phyloP scores from a whole-genome alignment of 2,888 invertebrate species.

The Trichopria drosophilae region DNA sequence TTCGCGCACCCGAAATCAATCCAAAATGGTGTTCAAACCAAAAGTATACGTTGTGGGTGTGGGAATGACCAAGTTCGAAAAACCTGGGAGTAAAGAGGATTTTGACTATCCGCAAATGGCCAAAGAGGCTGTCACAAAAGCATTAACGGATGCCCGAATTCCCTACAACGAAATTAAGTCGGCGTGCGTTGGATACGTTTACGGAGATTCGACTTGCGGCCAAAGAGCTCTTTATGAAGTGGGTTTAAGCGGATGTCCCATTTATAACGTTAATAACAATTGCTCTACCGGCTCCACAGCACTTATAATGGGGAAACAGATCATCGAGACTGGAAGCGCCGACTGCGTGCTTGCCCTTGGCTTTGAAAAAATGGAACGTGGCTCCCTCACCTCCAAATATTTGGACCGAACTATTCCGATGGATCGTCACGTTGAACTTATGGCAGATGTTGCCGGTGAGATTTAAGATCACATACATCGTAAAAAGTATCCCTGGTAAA shows the following conservation, averaged over 20 bases:
- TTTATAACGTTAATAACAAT: slow-evolving; percentile 98
- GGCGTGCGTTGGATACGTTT: slow-evolving; percentile 91
- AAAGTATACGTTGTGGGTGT: slow-evolving; percentile 90
- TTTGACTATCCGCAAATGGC: slow-evolving; percentile 95
- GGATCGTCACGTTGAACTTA: slow-evolving; percentile 82
- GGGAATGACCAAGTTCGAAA: slow-evolving; percentile 98
- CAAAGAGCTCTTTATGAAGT: slow-evolving; percentile 93
- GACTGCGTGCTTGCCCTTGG: slow-evolving; percentile 92
- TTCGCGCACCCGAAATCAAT: too few species aligned
- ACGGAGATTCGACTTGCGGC: slow-evolving; percentile 93
- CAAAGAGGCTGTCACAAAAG: slow-evolving; percentile 87
- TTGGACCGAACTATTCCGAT: slow-evolving; percentile 85
- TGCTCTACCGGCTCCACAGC: slow-evolving; percentile 97
- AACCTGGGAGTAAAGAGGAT: slow-evolving; percentile 79
- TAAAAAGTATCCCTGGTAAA: too few species aligned
- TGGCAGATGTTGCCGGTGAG: slow-evolving; percentile 78
- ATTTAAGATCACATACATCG: too few species aligned
- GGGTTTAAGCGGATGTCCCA: slow-evolving; percentile 95
- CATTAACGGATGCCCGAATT: slow-evolving; percentile 81
- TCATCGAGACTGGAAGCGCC: slow-evolving; percentile 84
- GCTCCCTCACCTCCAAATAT: slow-evolving; percentile 77
- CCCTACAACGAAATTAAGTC: slow-evolving; percentile 79
- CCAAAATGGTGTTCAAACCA: slow-evolving; percentile 44
- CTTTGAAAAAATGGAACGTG: slow-evolving; percentile 97
- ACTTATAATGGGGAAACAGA: slow-evolving; percentile 84